Conservation (phyloP, 2,113 vertebrate species). For the Trochalopteron elliotii region DNA sequence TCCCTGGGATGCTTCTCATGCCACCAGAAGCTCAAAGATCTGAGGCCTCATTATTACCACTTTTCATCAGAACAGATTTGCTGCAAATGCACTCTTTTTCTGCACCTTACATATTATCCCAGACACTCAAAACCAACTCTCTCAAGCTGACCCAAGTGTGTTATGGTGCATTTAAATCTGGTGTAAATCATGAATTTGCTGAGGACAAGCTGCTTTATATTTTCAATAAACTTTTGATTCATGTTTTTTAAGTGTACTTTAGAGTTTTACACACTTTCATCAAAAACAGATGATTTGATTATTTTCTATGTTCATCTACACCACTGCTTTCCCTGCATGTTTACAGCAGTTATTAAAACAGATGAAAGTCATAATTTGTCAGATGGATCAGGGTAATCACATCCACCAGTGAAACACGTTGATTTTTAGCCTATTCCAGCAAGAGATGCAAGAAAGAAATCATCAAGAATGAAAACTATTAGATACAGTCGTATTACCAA, state of each 20-base stretch:
- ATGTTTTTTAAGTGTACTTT: constrained; percentile 27
- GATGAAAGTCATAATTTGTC: constrained; percentile 22
- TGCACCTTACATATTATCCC: constrained; percentile 1
- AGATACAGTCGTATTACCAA: neutral
- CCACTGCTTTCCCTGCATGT: neutral
- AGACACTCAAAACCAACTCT: neutral
- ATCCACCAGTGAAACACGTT: constrained; percentile 9
- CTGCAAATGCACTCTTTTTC: neutral
- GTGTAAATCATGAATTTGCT: constrained; percentile 30
- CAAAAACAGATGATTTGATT: constrained; percentile 46
- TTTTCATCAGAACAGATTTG: constrained; percentile 7
- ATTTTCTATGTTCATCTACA: constrained; percentile 15
- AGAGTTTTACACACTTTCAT: constrained; percentile 40
- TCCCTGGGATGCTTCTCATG: neutral
- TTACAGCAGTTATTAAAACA: constrained; percentile 52
- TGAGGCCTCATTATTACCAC: neutral
- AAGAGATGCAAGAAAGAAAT: neutral
- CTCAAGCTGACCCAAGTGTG: constrained; percentile 18
- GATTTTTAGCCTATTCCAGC: constrained; percentile 10
- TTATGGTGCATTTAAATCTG: constrained; percentile 18
- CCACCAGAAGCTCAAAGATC: constrained; percentile 17
- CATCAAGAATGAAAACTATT: neutral
- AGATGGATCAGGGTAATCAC: neutral
- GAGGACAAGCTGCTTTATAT: constrained; percentile 41
- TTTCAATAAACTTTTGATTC: constrained; percentile 39